phyloP scores from a whole-genome alignment of 2,888 invertebrate species.

The Apocheima hispidaria region DNA sequence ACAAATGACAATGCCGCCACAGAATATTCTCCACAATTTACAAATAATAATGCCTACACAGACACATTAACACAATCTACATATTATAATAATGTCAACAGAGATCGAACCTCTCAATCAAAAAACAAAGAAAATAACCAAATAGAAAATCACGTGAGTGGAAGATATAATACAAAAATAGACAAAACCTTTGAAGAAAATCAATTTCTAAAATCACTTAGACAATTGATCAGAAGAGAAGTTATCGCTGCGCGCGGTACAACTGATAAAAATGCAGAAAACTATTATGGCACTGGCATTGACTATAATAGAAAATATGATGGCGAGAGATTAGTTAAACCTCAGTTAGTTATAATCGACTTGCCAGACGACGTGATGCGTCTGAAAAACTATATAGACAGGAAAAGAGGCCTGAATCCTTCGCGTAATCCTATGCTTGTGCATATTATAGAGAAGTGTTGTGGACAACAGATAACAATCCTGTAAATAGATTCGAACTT shows the following conservation, averaged over 20 bases:
- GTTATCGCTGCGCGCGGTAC: neutral
- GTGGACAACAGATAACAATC: neutral
- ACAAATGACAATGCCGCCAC: neutral
- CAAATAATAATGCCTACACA: neutral
- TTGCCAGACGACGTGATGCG: neutral
- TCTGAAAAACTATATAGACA: neutral
- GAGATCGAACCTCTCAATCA: neutral
- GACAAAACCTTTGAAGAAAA: neutral
- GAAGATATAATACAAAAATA: neutral
- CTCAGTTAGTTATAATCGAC: neutral
- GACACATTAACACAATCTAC: neutral
- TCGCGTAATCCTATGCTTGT: neutral
- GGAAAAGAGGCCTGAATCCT: neutral
- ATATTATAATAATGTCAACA: neutral
- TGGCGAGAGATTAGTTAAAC: neutral
- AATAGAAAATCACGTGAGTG: neutral
- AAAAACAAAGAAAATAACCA: neutral
- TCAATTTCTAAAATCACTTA: neutral
- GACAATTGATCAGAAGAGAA: slow-evolving; percentile 2
- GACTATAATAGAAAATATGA: neutral
- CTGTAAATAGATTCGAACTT: neutral
- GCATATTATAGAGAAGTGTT: neutral
- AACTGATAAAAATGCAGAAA: too few relatives aligned
- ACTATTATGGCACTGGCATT: neutral
- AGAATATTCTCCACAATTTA: neutral